Conservation (phyloP, 2,113 vertebrate species). For the Hydropotes inermis region DNA sequence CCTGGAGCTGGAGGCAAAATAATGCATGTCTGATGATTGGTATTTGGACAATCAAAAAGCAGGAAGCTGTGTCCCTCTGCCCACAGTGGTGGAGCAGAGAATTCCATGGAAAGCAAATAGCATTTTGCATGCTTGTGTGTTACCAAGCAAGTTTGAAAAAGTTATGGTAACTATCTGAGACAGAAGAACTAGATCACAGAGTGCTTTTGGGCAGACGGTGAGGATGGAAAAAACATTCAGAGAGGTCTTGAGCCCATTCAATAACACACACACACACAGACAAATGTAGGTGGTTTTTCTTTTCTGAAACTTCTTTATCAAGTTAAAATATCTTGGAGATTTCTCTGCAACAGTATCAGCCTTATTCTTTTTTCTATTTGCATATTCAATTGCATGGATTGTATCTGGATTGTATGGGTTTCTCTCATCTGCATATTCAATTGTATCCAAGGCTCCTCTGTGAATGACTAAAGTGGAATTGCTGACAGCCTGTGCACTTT, state of each 20-base stretch:
- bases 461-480: not conserved
- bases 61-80: not conserved
- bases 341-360: not conserved
- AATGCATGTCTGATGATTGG: not conserved
- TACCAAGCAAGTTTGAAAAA: not conserved
- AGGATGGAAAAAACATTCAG: not conserved
- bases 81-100: not conserved
- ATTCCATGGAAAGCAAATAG: not conserved
- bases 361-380: not conserved
- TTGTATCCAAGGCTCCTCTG: not conserved
- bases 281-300: not conserved
- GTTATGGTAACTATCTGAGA: not conserved
- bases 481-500: not conserved
- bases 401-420: not conserved
- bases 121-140: fast-evolving
- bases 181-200: not conserved
- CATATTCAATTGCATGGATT: not conserved
- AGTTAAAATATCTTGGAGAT: not conserved
- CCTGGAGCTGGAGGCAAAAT: not conserved
- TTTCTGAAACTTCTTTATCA: not conserved
- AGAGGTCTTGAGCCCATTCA: not conserved
- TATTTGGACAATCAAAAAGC: not conserved
- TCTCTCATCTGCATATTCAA: not conserved
- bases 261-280: not conserved
- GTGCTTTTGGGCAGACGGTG: not conserved